A percentile compares a stretch with the other conserved stretches of the same genome.
Conservation (phyloP, 2,797 vertebrate species). For the Poecilia gillii region DNA sequence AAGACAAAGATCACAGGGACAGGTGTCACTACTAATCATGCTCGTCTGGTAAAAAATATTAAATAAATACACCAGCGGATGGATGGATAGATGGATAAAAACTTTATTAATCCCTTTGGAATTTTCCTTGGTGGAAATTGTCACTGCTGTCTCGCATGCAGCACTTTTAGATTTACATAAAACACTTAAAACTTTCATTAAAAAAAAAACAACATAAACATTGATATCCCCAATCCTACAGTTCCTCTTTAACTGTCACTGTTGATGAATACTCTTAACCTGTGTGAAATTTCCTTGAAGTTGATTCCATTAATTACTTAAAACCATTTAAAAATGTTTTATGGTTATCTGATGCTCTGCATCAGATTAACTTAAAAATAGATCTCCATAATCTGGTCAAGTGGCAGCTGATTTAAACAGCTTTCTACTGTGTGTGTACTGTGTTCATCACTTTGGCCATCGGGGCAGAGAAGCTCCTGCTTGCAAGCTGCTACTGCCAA, state of each 20-base stretch:
- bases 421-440: not conserved
- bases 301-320: not conserved
- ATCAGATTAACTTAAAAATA: not conserved
- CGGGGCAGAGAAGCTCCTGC: not conserved
- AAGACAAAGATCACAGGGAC: not conserved
- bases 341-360: no score
- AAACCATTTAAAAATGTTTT: not conserved
- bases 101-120: no score
- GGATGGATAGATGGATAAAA: no score
- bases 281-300: not conserved
- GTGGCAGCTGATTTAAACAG: not conserved
- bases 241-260: no score
- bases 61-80: no score
- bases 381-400: not conserved
- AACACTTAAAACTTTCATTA: no score
- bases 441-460: not conserved
- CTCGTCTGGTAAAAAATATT: not conserved
- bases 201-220: no score
- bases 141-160: no score
- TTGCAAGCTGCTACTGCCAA: conserved; percentile 12
- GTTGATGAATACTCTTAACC: not conserved
- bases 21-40: not conserved
- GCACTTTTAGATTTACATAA: no score
- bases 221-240: no score
- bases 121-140: no score